These are phyloP conservation scores for Lipotes vexillifer DNA, from an alignment of 2,113 vertebrate genomes.

Conservation along the genomic window DNA sequence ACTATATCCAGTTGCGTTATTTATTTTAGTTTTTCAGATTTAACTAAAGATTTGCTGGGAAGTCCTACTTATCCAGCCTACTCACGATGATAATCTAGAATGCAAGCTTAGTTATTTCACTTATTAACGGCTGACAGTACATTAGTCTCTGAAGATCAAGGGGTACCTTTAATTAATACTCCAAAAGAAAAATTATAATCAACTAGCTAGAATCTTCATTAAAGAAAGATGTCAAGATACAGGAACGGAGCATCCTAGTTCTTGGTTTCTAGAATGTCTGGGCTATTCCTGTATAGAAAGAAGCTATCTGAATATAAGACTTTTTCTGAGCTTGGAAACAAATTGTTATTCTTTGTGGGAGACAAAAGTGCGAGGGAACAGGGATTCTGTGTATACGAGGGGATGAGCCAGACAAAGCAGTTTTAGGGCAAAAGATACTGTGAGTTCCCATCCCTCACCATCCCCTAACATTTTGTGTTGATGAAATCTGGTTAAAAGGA, in stretches of 20 bases:
- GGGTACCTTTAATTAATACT: conserved; percentile 33
- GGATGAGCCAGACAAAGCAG: background rate
- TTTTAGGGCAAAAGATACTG: background rate
- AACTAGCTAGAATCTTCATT: background rate
- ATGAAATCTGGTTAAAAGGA: background rate
- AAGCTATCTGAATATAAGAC: background rate
- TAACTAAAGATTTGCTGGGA: background rate
- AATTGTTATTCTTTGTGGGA: background rate
- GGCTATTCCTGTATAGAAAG: background rate
- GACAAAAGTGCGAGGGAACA: background rate
- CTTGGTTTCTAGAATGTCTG: background rate
- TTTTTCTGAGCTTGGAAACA: background rate
- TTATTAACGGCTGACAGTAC: background rate
- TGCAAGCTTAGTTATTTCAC: background rate
- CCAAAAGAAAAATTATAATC: conserved; percentile 23
- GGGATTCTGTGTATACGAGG: background rate
- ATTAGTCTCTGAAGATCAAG: background rate
- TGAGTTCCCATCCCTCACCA: background rate
- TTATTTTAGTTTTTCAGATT: background rate
- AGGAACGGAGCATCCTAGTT: background rate
- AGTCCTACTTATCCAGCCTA: background rate
- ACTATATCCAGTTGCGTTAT: background rate
- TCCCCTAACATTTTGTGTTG: background rate
- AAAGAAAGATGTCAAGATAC: background rate
- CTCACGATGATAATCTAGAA: background rate